These are phyloP conservation scores for Plumapathes pennacea DNA, from an alignment of 92 coral and sea anemone species.

Conservation along the genomic window DNA sequence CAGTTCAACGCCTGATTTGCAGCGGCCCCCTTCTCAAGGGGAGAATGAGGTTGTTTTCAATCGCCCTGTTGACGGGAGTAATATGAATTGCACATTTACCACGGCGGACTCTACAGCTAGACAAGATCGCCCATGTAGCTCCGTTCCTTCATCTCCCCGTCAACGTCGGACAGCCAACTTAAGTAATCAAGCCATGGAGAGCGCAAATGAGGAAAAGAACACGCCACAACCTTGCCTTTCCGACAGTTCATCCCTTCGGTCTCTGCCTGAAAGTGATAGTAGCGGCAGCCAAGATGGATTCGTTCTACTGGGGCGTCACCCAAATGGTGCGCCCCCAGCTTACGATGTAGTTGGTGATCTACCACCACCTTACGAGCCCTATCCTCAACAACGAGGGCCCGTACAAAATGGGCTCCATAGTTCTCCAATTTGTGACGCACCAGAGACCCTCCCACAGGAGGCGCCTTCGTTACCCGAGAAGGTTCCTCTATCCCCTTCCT, in stretches of 20 bases:
- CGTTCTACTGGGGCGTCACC: background rate
- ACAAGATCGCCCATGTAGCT: conserved; percentile 26
- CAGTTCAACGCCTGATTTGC: conserved; percentile 55
- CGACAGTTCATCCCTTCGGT: conserved; percentile 24
- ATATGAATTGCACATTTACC: too few species aligned
- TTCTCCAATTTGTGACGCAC: conserved; percentile 44
- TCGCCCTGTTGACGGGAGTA: background rate
- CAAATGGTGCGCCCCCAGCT: background rate
- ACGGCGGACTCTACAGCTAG: conserved; percentile 4
- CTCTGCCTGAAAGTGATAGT: conserved; percentile 19
- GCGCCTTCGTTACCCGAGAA: conserved; percentile 52
- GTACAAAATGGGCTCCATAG: too few species aligned
- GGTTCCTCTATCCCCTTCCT: conserved; percentile 22
- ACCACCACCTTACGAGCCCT: conserved; percentile 28
- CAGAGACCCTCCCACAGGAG: conserved; percentile 18
- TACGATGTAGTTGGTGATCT: conserved; percentile 2
- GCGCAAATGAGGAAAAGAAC: conserved; percentile 1
- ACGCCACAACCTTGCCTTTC: background rate
- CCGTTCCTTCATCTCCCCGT: conserved; percentile 54
- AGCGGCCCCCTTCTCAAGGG: conserved; percentile 4
- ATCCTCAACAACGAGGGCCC: too few species aligned
- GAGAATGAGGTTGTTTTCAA: background rate
- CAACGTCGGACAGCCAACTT: conserved; percentile 6
- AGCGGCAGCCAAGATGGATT: conserved; percentile 46
- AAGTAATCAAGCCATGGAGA: conserved; percentile 3